Conservation (phyloP, 1,140 invertebrate genomes). For the Araneus ventricosus region DNA sequence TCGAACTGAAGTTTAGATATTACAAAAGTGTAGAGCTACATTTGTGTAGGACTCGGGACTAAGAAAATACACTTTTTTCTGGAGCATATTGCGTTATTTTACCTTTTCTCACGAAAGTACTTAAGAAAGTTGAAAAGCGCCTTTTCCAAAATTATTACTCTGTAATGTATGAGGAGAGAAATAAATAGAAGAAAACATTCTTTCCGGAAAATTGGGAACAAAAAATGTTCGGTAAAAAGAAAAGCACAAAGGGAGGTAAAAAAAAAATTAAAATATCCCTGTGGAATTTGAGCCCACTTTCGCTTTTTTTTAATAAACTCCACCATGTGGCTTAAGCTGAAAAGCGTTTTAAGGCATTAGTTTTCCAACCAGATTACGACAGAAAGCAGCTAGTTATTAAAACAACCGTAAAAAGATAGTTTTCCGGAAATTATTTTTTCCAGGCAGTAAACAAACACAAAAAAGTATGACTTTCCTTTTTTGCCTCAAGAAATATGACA, state of each 20-base stretch:
- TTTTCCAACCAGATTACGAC: conserved; percentile 43
- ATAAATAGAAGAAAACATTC: conserved; percentile 43
- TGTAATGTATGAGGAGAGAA: conserved; percentile 22
- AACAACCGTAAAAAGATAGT: conserved; percentile 53
- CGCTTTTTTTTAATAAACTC: conserved; percentile 45
- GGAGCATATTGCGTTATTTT: conserved; percentile 11
- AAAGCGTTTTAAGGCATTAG: conserved; percentile 39
- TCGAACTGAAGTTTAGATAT: background rate
- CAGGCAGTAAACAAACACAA: background rate
- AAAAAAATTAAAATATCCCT: conserved; percentile 31
- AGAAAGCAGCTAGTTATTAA: conserved; percentile 50
- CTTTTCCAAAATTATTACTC: conserved; percentile 10
- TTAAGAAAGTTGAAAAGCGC: conserved; percentile 30
- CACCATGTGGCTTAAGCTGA: conserved; percentile 3
- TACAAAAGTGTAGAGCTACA: background rate
- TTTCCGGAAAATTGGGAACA: conserved; percentile 27
- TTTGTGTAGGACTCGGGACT: background rate
- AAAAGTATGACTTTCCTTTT: background rate
- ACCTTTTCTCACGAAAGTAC: conserved; percentile 10
- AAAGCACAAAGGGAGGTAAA: background rate
- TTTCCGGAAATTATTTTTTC: conserved; percentile 38
- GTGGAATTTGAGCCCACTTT: background rate
- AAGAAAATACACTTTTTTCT: background rate
- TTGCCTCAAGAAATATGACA: conserved; percentile 31
- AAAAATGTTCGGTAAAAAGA: background rate